Evolutionary conservation across 2,113 vertebrate genomes (phyloP), one percentile per base, ranked within the genome.

Genomic region (Chascanopsetta lugubris): DNA sequence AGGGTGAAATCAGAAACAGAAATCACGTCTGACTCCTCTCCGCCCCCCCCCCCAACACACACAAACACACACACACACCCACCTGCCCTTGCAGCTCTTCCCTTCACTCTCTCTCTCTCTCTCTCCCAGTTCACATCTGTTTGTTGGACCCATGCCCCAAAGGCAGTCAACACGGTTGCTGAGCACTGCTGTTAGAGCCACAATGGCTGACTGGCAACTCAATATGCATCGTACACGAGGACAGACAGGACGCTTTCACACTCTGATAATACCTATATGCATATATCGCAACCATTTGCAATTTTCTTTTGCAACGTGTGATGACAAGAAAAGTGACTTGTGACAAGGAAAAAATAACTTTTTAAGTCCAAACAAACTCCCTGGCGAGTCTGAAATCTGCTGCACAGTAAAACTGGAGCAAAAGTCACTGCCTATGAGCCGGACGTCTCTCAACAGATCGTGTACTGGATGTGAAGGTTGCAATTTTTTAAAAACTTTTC

Each of bases 131-230:
- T 76, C 77, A 90, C 88, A 86, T 86, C 85, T 90, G 88, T 66
- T 82, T 79, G 82, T 71, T 78, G 75, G 74, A 48, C 56, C 21
- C 40, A 72, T 20, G 27, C 66, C 76, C 83, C 60, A 32, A 76
- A 85, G 88, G 90, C 90, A 63, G 84, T 82, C 88, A 79, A 69
- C 71, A 77, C 18, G 72, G 80, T 80, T 85, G 80, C 82, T 81
- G 84, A 88, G 72, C 78, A 82, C 70, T 85, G 69, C 67, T 80
- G 79, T 82, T 75, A 13, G 4, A 79, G 84, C 17, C 8, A 2
- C 38, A 42, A 15, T 42, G 77, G 62, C 80, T 85, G 79, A 89
- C 59, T 88, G 80, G 75, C 84, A 85, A 66, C 84, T 89, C 80
- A 85, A 77, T 85, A 86, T 88, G 85, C 51, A 71, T 66, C 80